Evolutionary conservation across 2,888 invertebrate species (phyloP).

Genomic region (Rhorus exstirpatorius): DNA sequence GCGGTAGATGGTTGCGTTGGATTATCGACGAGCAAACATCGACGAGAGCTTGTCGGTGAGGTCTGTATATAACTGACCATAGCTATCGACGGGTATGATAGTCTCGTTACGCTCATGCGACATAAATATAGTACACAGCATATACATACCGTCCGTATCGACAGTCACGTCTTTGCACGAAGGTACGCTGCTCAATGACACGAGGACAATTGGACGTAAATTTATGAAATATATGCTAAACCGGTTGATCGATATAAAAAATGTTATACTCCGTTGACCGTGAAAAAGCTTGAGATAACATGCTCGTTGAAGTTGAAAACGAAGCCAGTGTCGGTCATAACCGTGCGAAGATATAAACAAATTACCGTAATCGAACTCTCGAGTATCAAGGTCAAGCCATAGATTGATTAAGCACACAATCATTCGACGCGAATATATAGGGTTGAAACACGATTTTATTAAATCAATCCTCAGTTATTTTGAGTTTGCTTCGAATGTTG

Average conservation of each 20-base stretch:
- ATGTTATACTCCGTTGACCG: neutral
- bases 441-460: too few species aligned
- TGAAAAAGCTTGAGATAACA: constrained; percentile 9
- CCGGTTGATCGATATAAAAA: constrained; percentile 28
- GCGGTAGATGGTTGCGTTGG: too few species aligned
- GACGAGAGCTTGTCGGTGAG: constrained; percentile 11
- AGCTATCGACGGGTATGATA: constrained; percentile 35
- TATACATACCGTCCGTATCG: neutral
- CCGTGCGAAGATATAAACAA: constrained; percentile 10
- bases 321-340: neutral
- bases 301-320: constrained; percentile 10
- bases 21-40: constrained; percentile 51
- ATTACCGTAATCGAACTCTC: constrained; percentile 10
- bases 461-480: too few species aligned
- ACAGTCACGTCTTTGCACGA: constrained; percentile 18
- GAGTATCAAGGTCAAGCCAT: constrained; percentile 15
- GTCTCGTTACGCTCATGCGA: constrained; percentile 3
- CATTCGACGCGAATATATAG: constrained; percentile 7
- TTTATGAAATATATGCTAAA: constrained; percentile 12
- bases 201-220: neutral
- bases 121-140: constrained; percentile 42
- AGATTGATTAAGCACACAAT: constrained; percentile 1
- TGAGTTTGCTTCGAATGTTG: too few species aligned
- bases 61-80: constrained; percentile 14
- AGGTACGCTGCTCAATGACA: neutral